Percentiles rank a stretch among this genome's conserved stretches.
phyloP scores from a whole-genome alignment of 2,797 vertebrate genomes.

The Philypnodon macrostomus region DNA sequence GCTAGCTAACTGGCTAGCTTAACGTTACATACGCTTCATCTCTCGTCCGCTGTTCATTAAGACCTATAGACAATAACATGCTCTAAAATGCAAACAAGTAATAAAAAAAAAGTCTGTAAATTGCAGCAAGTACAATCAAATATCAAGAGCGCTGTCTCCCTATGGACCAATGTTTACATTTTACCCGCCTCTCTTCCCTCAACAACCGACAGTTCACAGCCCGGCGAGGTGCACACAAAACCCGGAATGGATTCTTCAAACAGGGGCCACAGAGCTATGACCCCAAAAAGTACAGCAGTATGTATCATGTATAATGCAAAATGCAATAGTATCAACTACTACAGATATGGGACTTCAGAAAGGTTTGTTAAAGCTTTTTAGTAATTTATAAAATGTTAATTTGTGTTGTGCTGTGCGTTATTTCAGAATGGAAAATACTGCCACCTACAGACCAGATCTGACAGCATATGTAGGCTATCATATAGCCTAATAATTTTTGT shows the following conservation, averaged over 20 bases:
- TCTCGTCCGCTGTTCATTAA: not conserved
- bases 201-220: slow-evolving; percentile 48
- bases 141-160: not conserved
- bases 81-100: not conserved
- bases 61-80: not conserved
- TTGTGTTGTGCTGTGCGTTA: no score
- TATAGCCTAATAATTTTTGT: no score
- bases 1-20: slow-evolving; percentile 19
- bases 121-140: not conserved
- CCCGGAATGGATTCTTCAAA: slow-evolving; percentile 27
- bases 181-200: slow-evolving; percentile 68
- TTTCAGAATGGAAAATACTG: no score
- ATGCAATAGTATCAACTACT: no score
- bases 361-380: no score
- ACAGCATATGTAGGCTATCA: no score
- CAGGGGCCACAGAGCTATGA: no score
- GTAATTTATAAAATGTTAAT: no score
- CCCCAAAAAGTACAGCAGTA: no score
- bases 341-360: no score
- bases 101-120: not conserved
- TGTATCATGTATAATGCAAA: no score
- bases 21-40: slow-evolving; percentile 4
- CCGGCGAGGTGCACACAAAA: slow-evolving; percentile 1
- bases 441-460: no score
- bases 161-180: slow-evolving; percentile 64